Evolutionary conservation across 2,113 vertebrate genomes (phyloP).

Genomic region (Ovis aries): ARS-UI_Ramb_v3.0 NC_056064.1:19537501-19538000

Average conservation of each 20-base stretch:
- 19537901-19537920: constrained; percentile 11
- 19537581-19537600: not conserved
- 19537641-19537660: not conserved
- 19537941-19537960: not conserved
- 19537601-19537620: not conserved
- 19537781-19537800: constrained; percentile 23
- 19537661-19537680: not conserved
- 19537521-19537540: not conserved
- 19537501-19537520: not conserved
- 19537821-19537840: constrained; percentile 36
- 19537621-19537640: not conserved
- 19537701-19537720: constrained; percentile 28
- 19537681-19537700: not conserved
- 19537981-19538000: not conserved
- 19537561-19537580: not conserved
- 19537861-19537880: not conserved
- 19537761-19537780: constrained; percentile 16
- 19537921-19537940: not conserved
- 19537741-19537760: constrained; percentile 32
- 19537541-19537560: not conserved
- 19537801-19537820: not conserved
- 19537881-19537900: not conserved
- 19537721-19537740: not conserved
- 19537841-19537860: constrained; percentile 24
- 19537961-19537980: not conserved